Evolutionary conservation across 2,797 vertebrate genomes (phyloP).

Genomic region (Lacerta viridis): DNA sequence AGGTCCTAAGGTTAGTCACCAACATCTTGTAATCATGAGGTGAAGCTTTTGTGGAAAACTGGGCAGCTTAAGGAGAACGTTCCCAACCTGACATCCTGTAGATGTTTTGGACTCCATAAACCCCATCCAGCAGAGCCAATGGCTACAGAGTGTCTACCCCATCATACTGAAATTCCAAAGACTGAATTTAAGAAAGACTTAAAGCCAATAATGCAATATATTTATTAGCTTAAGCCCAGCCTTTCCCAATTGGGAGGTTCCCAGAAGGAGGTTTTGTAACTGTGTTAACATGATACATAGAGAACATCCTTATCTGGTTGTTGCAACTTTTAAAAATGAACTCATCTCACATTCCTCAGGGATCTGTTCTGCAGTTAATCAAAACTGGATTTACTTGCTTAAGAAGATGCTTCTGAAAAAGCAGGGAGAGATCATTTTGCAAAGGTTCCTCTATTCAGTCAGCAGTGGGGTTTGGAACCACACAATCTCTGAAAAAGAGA

Average conservation of each 20-base stretch:
- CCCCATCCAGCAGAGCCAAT: no score
- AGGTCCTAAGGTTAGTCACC: no score
- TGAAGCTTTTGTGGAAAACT: no score
- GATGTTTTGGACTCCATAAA: no score
- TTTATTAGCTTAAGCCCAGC: conserved; percentile 34
- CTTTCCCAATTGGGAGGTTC: conserved; percentile 1
- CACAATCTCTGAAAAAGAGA: conserved; percentile 43
- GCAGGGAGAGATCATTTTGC: background rate
- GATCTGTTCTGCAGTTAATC: conserved; percentile 24
- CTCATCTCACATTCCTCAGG: background rate
- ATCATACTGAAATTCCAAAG: no score
- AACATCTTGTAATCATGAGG: no score
- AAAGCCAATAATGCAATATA: conserved; percentile 1
- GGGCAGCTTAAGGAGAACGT: no score
- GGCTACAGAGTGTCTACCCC: no score
- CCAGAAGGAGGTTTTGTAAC: conserved; percentile 13
- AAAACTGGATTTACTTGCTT: conserved; percentile 33
- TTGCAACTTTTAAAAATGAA: background rate
- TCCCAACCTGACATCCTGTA: no score
- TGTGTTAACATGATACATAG: conserved; percentile 12
- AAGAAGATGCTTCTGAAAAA: conserved; percentile 26
- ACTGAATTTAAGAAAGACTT: conserved; percentile 12
- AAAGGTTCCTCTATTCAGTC: conserved; percentile 14
- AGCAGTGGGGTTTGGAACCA: conserved; percentile 14
- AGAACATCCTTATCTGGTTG: background rate